Evolutionary conservation across 2,113 vertebrate genomes (phyloP).

Genomic region (Scatophagus argus): DNA sequence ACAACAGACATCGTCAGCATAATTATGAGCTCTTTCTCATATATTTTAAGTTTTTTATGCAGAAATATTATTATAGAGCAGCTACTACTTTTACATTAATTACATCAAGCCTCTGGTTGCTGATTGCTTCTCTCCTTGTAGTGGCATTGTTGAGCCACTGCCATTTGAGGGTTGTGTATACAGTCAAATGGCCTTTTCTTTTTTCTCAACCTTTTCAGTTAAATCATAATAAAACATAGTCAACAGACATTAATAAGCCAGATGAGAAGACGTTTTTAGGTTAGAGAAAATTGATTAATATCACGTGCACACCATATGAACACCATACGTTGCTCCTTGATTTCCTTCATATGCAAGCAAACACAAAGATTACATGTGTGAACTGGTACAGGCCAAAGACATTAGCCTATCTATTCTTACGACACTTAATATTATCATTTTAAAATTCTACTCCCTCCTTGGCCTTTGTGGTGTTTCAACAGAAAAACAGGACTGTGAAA

Average conservation of each 20-base stretch:
- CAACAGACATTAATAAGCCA: neutral
- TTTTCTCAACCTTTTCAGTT: neutral
- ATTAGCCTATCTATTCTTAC: neutral
- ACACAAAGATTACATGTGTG: neutral
- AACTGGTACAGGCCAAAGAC: neutral
- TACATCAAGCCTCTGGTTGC: no score
- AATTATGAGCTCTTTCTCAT: neutral
- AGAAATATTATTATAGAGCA: neutral
- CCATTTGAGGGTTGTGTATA: no score
- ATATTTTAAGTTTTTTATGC: neutral
- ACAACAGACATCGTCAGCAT: neutral
- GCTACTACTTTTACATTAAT: neutral
- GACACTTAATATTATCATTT: constrained; percentile 5
- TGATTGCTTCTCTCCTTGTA: neutral
- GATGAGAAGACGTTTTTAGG: neutral
- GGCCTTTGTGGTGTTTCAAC: constrained; percentile 34
- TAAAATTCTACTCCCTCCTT: constrained; percentile 4
- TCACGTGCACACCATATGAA: neutral
- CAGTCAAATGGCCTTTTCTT: no score
- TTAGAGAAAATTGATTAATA: neutral
- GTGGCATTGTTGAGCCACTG: no score
- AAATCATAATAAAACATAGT: neutral
- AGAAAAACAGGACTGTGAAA: constrained; percentile 21
- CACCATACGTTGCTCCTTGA: neutral
- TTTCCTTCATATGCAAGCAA: neutral